phyloP scores from a whole-genome alignment of 1,140 invertebrate genomes.

The Procambarus virginalis region DNA sequence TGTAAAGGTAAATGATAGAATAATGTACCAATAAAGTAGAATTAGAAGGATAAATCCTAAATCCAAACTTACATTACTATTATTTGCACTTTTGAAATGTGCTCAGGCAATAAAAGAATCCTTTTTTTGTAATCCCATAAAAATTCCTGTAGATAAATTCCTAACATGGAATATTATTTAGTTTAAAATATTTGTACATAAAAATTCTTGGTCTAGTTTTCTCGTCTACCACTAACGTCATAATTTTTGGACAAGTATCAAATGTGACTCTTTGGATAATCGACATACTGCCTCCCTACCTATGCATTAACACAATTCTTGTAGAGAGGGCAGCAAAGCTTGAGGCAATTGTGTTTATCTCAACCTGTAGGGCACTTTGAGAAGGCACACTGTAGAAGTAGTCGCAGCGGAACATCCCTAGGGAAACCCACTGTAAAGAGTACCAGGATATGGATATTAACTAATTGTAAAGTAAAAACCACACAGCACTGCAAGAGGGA shows the following conservation, averaged over 20 bases:
- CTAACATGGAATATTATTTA: too few relatives aligned
- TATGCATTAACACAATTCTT: conserved; percentile 76
- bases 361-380: conserved; percentile 78
- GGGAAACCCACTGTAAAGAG: conserved; percentile 73
- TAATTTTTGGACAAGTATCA: neutral
- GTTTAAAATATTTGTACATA: too few relatives aligned
- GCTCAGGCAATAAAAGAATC: too few relatives aligned
- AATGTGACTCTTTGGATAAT: neutral
- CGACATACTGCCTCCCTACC: conserved; percentile 72
- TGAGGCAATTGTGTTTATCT: conserved; percentile 82
- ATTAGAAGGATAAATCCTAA: too few relatives aligned
- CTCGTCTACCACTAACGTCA: neutral
- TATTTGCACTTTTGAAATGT: too few relatives aligned
- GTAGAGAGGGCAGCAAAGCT: conserved; percentile 79
- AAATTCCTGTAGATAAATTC: too few relatives aligned
- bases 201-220: too few relatives aligned
- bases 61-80: too few relatives aligned
- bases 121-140: too few relatives aligned
- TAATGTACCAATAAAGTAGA: too few relatives aligned
- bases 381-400: conserved; percentile 74
- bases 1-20: too few relatives aligned
- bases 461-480: conserved; percentile 22
- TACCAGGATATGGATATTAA: conserved; percentile 66
- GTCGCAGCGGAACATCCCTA: conserved; percentile 76
- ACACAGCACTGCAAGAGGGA: conserved; percentile 52